These are phyloP conservation scores for Acanthosepion pharaonis DNA, from an alignment of 2,888 invertebrate species.

Conservation along the genomic window DNA sequence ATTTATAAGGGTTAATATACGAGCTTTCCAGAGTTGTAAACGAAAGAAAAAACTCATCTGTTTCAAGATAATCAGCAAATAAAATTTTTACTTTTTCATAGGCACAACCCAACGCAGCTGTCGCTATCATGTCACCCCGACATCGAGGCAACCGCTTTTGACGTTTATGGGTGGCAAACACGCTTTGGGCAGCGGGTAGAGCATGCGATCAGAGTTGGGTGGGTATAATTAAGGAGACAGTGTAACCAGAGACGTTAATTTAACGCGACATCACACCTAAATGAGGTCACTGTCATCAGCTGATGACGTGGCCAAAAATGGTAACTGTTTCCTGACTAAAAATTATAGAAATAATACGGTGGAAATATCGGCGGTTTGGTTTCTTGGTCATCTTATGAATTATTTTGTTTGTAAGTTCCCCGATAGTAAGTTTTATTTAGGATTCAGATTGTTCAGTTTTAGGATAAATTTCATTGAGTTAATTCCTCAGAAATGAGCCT, in stretches of 20 bases:
- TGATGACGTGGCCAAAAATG: neutral
- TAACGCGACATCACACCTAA: neutral
- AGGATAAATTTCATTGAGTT: no score
- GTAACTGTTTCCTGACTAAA: neutral
- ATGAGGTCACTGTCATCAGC: neutral
- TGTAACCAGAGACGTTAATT: slow-evolving; percentile 18
- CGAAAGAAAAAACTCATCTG: neutral
- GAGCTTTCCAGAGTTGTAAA: neutral
- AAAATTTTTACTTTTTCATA: neutral
- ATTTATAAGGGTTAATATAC: neutral
- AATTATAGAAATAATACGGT: neutral
- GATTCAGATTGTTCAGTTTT: neutral
- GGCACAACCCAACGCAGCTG: neutral
- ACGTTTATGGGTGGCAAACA: neutral
- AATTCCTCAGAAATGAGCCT: no score
- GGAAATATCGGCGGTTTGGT: neutral
- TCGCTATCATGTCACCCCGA: neutral
- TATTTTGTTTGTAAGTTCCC: neutral
- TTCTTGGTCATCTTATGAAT: neutral
- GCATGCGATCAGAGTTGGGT: neutral
- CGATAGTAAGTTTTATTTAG: neutral
- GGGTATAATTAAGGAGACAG: neutral
- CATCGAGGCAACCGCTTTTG: neutral
- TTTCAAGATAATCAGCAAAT: neutral
- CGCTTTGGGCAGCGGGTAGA: neutral